Conservation (phyloP, 2,888 invertebrate species). For the Caradrina kadenii region DNA sequence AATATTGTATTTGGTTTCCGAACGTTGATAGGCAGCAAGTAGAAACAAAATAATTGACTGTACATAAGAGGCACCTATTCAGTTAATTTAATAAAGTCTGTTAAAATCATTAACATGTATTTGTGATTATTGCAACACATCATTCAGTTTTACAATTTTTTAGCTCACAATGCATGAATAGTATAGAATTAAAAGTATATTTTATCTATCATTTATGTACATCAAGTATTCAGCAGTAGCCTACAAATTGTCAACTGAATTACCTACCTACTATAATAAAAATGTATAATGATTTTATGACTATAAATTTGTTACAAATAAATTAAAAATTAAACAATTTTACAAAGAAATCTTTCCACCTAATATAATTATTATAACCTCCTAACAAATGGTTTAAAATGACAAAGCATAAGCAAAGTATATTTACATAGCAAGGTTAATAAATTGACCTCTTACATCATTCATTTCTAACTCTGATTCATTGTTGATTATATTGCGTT, state of each 20-base stretch:
- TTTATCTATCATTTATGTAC: slow-evolving; percentile 45
- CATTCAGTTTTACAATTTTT: slow-evolving; percentile 53
- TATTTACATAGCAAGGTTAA: slow-evolving; percentile 64
- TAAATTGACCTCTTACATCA: slow-evolving; percentile 58
- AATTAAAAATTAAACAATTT: slow-evolving; percentile 58
- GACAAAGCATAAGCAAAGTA: slow-evolving; percentile 61
- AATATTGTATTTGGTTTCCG: slow-evolving; percentile 2
- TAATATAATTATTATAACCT: slow-evolving; percentile 43
- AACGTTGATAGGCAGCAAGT: not conserved
- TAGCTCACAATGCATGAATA: slow-evolving; percentile 12
- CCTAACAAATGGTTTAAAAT: slow-evolving; percentile 49
- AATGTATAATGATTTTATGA: slow-evolving; percentile 55
- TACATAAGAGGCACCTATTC: slow-evolving; percentile 28
- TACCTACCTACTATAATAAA: slow-evolving; percentile 47
- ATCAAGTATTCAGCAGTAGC: slow-evolving; percentile 24
- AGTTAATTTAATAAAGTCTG: slow-evolving; percentile 35
- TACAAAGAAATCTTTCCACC: slow-evolving; percentile 61
- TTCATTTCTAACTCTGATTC: slow-evolving; percentile 27
- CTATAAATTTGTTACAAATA: slow-evolving; percentile 63
- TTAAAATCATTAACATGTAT: slow-evolving; percentile 53
- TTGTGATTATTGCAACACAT: slow-evolving; percentile 49
- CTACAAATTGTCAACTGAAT: slow-evolving; percentile 53
- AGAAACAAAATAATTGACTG: slow-evolving; percentile 24
- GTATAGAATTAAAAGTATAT: slow-evolving; percentile 46
- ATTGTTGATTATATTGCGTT: slow-evolving; percentile 27